Evolutionary conservation across 2,888 invertebrate genomes (phyloP).

Genomic region (Anagyrus pseudococci): DNA sequence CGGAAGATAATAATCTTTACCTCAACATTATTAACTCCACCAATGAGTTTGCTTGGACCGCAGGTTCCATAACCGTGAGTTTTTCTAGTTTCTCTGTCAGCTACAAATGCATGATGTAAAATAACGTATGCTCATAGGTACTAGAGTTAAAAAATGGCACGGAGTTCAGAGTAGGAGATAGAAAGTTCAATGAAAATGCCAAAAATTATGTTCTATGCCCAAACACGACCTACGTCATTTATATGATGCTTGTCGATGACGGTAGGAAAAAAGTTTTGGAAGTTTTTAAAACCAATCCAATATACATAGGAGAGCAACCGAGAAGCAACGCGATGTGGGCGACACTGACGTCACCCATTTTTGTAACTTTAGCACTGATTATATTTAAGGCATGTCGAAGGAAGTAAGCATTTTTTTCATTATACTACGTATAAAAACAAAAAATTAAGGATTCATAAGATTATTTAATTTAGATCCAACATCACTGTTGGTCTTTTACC

Average conservation of each 20-base stretch:
- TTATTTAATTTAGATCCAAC: neutral
- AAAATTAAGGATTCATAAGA: neutral
- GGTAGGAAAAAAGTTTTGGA: constrained; percentile 17
- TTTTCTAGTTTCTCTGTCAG: too few species aligned
- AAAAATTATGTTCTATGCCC: constrained; percentile 42
- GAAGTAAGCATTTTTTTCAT: constrained; percentile 15
- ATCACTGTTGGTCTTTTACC: neutral
- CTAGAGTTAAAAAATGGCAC: constrained; percentile 29
- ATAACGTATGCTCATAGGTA: constrained; percentile 28
- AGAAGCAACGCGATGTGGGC: constrained; percentile 22
- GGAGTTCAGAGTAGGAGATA: constrained; percentile 43
- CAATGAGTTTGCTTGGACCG: constrained; percentile 20
- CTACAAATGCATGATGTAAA: neutral
- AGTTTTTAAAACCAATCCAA: constrained; percentile 33
- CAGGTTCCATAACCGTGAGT: constrained; percentile 15
- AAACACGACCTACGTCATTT: constrained; percentile 39
- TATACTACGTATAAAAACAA: too few species aligned
- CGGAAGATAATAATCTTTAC: neutral
- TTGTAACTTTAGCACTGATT: neutral
- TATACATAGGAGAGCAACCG: constrained; percentile 34
- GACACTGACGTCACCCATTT: constrained; percentile 14
- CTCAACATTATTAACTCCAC: neutral
- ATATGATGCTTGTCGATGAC: constrained; percentile 32
- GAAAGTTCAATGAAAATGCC: constrained; percentile 25
- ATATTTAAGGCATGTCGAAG: constrained; percentile 10